A percentile compares a stretch with the other conserved stretches of the same genome.
These are phyloP conservation scores for Taxidea taxus DNA, from an alignment of 2,113 vertebrate species.

Conservation along the genomic window DNA sequence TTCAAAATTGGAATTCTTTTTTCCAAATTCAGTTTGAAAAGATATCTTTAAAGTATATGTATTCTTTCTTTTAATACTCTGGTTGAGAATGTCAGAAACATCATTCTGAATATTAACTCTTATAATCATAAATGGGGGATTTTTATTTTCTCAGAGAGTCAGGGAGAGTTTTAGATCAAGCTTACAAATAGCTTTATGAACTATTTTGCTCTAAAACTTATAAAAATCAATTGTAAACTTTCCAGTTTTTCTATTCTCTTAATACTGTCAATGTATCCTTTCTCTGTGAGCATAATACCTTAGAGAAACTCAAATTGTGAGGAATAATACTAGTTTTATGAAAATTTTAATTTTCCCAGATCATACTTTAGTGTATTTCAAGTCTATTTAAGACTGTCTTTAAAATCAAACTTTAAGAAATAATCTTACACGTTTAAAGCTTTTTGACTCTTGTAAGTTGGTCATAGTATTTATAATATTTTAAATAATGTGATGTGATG, in stretches of 20 bases:
- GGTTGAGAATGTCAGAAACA: neutral
- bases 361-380: conserved; percentile 2
- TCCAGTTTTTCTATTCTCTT: neutral
- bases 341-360: conserved; percentile 7
- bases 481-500: neutral
- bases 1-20: conserved; percentile 69
- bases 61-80: neutral
- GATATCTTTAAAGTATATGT: neutral
- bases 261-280: neutral
- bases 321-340: neutral
- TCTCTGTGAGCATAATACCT: neutral
- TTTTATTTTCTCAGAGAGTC: conserved; percentile 30
- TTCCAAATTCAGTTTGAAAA: neutral
- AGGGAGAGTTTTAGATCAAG: neutral
- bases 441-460: neutral
- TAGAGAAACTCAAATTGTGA: neutral
- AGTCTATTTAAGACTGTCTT: neutral
- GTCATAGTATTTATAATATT: neutral
- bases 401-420: conserved; percentile 32
- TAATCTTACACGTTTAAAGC: neutral
- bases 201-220: neutral
- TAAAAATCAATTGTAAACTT: neutral
- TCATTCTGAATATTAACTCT: conserved; percentile 35
- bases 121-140: neutral
- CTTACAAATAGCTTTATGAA: neutral